Percentiles rank a stretch among this genome's conserved stretches.
Conservation (phyloP, 2,113 vertebrate genomes). For the Grantiella picta region DNA sequence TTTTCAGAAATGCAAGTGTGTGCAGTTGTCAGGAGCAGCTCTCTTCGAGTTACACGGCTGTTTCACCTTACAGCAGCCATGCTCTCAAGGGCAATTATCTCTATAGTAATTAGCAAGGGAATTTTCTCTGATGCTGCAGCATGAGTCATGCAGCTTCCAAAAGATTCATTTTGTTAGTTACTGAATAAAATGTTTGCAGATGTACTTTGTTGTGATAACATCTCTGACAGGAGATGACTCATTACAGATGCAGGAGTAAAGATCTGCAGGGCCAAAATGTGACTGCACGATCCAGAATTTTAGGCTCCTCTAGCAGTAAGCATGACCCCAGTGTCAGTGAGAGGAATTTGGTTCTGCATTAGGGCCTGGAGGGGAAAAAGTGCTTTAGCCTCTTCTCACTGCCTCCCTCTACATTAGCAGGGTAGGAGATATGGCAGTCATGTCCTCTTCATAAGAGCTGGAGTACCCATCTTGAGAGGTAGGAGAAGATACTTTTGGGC, state of each 20-base stretch:
- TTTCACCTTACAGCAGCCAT: not conserved
- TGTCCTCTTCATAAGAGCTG: not conserved
- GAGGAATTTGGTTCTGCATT: not conserved
- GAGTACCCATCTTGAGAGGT: not conserved
- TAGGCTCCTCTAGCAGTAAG: not conserved
- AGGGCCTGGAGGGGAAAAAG: not conserved
- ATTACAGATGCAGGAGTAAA: not conserved
- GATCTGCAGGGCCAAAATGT: not conserved
- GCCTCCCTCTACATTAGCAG: not conserved
- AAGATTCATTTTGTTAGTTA: not conserved
- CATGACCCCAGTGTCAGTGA: not conserved
- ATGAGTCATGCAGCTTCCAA: not conserved
- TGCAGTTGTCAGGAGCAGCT: not conserved
- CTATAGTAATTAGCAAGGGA: not conserved
- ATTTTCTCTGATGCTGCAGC: not conserved
- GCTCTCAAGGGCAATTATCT: not conserved
- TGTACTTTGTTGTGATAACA: not conserved
- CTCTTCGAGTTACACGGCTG: not conserved
- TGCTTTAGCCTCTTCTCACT: not conserved
- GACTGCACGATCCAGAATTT: not conserved
- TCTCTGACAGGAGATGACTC: not conserved
- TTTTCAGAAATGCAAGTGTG: not conserved
- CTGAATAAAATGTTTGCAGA: slow-evolving; percentile 23
- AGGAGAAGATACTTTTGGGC: not conserved
- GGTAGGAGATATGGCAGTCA: not conserved